These are phyloP conservation scores for Drosophila arawakana DNA, from an alignment of 1,140 invertebrate genomes.

Conservation along the genomic window DNA sequence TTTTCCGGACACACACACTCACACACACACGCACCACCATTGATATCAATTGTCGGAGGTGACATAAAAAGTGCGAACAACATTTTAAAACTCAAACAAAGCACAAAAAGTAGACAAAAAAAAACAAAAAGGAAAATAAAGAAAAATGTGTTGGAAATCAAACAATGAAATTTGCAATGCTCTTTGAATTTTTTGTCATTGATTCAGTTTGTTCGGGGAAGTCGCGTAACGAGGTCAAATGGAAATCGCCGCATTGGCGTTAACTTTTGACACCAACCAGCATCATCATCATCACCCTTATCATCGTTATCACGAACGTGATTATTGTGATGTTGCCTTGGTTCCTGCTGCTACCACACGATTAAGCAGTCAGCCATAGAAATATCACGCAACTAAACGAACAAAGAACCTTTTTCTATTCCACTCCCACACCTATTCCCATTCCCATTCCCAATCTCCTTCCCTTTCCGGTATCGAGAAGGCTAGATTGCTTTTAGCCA, in stretches of 20 bases:
- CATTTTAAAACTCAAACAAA: constrained; percentile 68
- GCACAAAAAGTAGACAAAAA: constrained; percentile 27
- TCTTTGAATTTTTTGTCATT: constrained; percentile 48
- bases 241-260: constrained; percentile 80
- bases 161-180: constrained; percentile 63
- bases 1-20: constrained; percentile 1
- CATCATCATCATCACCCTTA: constrained; percentile 27
- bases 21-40: constrained; percentile 21
- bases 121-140: background rate
- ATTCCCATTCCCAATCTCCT: no score
- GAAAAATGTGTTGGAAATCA: constrained; percentile 30
- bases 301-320: background rate
- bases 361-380: constrained; percentile 78
- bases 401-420: constrained; percentile 57
- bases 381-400: constrained; percentile 77
- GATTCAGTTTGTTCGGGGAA: constrained; percentile 45
- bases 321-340: background rate
- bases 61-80: constrained; percentile 67
- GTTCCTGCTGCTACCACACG: constrained; percentile 53
- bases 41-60: constrained; percentile 68
- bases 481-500: constrained; percentile 8
- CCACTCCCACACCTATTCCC: no score
- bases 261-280: constrained; percentile 72
- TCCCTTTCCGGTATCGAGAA: constrained; percentile 31
- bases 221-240: constrained; percentile 78